Base-by-base conservation (phyloP, 2,113 vertebrate species). In the Petroica traversi region DNA sequence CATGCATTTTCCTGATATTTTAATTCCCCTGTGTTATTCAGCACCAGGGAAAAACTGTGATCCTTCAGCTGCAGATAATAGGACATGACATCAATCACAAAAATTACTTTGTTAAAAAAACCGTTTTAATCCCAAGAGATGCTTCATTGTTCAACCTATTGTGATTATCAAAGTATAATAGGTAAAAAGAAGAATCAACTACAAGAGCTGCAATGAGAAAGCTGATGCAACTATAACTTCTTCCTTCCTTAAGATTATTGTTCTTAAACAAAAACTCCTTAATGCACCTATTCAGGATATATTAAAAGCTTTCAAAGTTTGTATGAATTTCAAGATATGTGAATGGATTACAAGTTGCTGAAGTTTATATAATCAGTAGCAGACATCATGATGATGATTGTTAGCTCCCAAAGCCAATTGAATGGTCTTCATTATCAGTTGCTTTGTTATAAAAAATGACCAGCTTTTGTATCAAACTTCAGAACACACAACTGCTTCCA, bases 321-420 rank as follows among this genome's bases (percentile, higher is more conserved):
- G 74, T 28, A 61, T 19, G 23, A 94, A 71, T 90, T 96, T 95
- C 33, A 93, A 89, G 28, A 71, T 69, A 76, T 90, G 89, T 91
- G 72, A 95, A 92, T 16, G 19, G 43, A 89, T 85, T 49, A 61
- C 40, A 94, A 82, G 29, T 52, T 75, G 33, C 51, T 91, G 83
- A 55, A 19, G 16, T 58, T 62, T 66, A 36, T 79, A 80, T 69
- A 61, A 68, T 83, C 34, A 28, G 31, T 40, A 83, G 54, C 36
- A 73, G 34, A 80, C 59, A 80, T 25, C 40, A 84, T 3, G 4
- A n/a, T 36, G 69, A 40, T 74, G 28, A 85, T 10, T 45, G 75
- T 40, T 61, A 84, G 38, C 33, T 75, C 57, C 49, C 66, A 23
- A 87, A 63, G 48, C 26, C 43, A 43, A 43, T 8, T 57, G 41